Base-by-base conservation (phyloP, 2,797 vertebrate genomes). In the Tapera naevia region DNA sequence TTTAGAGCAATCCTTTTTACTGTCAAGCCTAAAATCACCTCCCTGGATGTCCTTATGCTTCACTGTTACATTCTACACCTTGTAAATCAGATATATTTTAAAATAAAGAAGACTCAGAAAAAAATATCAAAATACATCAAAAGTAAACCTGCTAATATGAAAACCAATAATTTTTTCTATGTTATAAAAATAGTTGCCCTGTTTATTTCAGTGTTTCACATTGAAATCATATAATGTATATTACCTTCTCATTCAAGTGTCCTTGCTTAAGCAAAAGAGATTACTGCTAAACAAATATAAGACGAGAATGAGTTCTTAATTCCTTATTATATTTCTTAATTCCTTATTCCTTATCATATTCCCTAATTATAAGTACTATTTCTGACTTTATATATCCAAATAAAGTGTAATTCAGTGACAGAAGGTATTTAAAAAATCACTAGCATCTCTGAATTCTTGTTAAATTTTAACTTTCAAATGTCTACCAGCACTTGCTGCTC, bases 51-150 rank as follows among this genome's bases (percentile, higher is more conserved):
- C 13, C 22, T 78, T 56, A 57, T 48, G 21, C 10, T 43, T 91
- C 23, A 30, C 5, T 33, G 24, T 48, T 88, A 5, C 19, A 32
- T 80, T 48, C 39, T 88, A n/a, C 5, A 48, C 1, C 5, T 85
- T 30, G 57, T 24, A 82, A 65, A 75, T 57, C 30, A 30, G 10
- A 32, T 27, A 7, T 8, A 7, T 43, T 70, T 72, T 48, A 45
- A 91, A 89, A 73, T 2, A 13, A 87, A 76, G 30, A 61, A 61
- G 5, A 60, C 11, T 32, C 45, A 69, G 58, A n/a, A 41, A 28
- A 25, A 17, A 3, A 16, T 27, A 1, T 43, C n/a, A n/a, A n/a
- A 69, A 13, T 35, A 41, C 37, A 2, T 2, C 2, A 3, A 73
- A 87, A 70, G 10, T 5, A 65, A 71, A 30, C 14, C 5, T 62